Conservation (phyloP, 2,113 vertebrate genomes). For the Oreochromis spilurus region DNA sequence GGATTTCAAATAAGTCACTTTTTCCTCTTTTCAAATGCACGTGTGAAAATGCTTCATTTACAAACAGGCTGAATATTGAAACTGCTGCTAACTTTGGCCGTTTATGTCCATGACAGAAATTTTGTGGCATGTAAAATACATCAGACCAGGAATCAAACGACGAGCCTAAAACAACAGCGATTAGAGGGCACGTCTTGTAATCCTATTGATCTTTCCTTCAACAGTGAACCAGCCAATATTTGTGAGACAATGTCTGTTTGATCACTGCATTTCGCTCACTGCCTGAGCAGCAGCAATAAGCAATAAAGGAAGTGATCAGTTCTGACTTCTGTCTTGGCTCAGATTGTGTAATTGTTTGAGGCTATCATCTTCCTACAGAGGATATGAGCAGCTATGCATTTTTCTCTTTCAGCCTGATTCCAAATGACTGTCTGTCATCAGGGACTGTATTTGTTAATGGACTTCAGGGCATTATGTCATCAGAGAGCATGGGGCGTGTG, state of each 20-base stretch:
- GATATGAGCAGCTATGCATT: background rate
- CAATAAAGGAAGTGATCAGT: background rate
- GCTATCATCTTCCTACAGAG: conserved; percentile 7
- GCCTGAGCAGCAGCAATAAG: background rate
- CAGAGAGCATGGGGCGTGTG: conserved; percentile 1
- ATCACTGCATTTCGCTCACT: background rate
- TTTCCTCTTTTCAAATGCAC: background rate
- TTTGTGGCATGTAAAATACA: background rate
- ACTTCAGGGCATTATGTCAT: conserved; percentile 26
- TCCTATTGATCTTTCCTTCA: background rate
- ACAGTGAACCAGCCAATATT: background rate
- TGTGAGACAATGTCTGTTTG: background rate
- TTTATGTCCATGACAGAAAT: background rate
- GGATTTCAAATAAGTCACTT: background rate
- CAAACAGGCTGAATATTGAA: background rate
- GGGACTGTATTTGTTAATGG: conserved; percentile 40
- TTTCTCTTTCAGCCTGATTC: conserved; percentile 12
- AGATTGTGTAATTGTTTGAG: background rate
- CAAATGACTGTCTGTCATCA: conserved; percentile 26
- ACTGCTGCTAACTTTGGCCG: background rate
- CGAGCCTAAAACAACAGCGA: background rate
- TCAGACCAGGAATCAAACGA: background rate
- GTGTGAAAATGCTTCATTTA: background rate
- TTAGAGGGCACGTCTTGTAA: background rate
- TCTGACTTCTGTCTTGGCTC: background rate